Percentiles rank a stretch among this genome's conserved stretches.
These are phyloP conservation scores for Hirtodrosophila histrioides DNA, from an alignment of 2,888 invertebrate genomes.

Conservation along the genomic window DNA sequence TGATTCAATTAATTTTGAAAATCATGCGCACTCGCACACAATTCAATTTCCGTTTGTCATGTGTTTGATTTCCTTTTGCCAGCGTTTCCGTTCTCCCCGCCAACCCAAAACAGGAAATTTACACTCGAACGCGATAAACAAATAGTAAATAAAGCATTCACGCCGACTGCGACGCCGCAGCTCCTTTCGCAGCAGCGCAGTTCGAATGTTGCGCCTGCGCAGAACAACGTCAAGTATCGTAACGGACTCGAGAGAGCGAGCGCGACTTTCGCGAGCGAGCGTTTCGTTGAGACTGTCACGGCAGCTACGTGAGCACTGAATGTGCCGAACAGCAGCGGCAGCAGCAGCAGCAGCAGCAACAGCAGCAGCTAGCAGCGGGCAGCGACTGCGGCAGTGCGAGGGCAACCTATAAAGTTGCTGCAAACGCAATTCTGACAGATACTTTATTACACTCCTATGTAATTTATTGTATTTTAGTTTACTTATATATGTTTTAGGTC, in stretches of 20 bases:
- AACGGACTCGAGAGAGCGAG: constrained; percentile 8
- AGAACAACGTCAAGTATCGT: constrained; percentile 28
- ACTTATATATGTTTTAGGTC: too few relatives aligned
- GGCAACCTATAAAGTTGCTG: constrained; percentile 3
- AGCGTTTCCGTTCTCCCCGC: constrained; percentile 51
- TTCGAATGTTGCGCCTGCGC: constrained; percentile 51
- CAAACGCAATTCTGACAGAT: too few relatives aligned
- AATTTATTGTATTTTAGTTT: too few relatives aligned
- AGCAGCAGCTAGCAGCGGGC: constrained; percentile 1
- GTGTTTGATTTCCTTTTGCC: constrained; percentile 46
- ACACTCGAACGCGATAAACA: constrained; percentile 51
- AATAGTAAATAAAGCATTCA: constrained; percentile 43
- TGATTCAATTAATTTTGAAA: constrained; percentile 46
- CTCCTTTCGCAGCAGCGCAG: constrained; percentile 24
- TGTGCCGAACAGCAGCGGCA: constrained; percentile 16
- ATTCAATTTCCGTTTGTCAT: constrained; percentile 55
- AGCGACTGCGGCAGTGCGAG: constrained; percentile 13
- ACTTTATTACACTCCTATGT: too few relatives aligned
- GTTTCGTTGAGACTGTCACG: constrained; percentile 38
- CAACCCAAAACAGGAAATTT: constrained; percentile 60
- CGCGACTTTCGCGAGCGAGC: constrained; percentile 8
- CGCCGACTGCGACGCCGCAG: constrained; percentile 26
- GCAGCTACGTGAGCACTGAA: constrained; percentile 46
- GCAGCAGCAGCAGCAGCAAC: not conserved
- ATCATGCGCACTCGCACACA: constrained; percentile 26